Evolutionary conservation across 2,797 vertebrate species (phyloP), one percentile per base, ranked within the genome.

Genomic region (Onychomys arenicola): DNA sequence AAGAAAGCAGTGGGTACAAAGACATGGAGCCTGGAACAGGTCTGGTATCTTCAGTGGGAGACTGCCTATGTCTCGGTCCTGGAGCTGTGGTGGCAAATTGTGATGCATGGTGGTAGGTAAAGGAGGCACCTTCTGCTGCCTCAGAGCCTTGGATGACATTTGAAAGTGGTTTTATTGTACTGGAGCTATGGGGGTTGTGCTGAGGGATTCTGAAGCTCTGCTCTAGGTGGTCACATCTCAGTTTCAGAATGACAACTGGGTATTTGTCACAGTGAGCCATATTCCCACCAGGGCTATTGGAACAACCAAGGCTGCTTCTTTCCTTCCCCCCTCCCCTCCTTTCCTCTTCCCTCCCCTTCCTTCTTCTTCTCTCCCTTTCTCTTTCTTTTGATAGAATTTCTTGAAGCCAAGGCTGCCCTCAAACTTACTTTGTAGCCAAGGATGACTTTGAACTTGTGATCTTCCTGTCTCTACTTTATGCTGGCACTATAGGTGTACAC

Each of bases 341-440:
- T 12, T 14, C 23, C 34, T 6, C 6, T 11, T 13, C 3, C 0
- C 13, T 32, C 6, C 14, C 40, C 2, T 34, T 29, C 6, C 11
- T 2, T 13, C 1, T 13, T 17, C 1, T 6, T 52, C 21, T 67
- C 61, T 34, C 5, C 61, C 40, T 49, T 55, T 71, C 9, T 23
- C 17, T 59, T 88, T 40, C 25, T 43, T 73, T 88, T 59, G n/a
- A 21, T 34, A 88, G 11, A 71, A 37, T 88, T 57, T 88, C 27
- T 49, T 49, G 32, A 85, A 67, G 61, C 19, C 40, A 67, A 49
- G 61, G 16, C 32, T 85, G 19, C 43, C 61, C 29, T 84, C 82
- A 21, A 13, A 65, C 5, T 23, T 49, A 25, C 82, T n/a, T 23
- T 43, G 71, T 34, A 61, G 37, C 16, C 71, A 32, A 46, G 55